phyloP scores from a whole-genome alignment of 2,113 vertebrate species.

The Talpa occidentalis region DNA sequence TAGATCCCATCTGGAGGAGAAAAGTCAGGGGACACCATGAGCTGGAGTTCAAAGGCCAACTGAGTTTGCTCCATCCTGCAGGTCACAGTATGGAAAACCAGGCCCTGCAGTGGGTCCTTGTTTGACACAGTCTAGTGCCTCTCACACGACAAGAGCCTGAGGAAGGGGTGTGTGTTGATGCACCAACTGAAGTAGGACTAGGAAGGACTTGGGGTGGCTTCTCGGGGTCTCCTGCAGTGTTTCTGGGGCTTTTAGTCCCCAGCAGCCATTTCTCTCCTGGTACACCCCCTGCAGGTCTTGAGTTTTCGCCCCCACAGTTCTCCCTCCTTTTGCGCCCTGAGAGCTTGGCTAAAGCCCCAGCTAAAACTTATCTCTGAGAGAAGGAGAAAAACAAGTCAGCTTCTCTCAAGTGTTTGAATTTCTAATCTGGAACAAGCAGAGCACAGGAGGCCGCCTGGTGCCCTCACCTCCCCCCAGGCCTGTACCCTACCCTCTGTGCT shows the following conservation, averaged over 20 bases:
- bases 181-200: fast-evolving
- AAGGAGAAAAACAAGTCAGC: not conserved
- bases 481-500: not conserved
- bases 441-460: not conserved
- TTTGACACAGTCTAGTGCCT: not conserved
- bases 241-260: not conserved
- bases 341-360: not conserved
- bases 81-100: not conserved
- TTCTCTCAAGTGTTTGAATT: slow-evolving; percentile 58
- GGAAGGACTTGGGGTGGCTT: not conserved
- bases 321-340: not conserved
- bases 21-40: slow-evolving; percentile 6
- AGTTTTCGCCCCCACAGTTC: not conserved
- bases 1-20: slow-evolving; percentile 81
- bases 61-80: not conserved
- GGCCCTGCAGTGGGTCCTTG: not conserved
- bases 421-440: slow-evolving; percentile 61
- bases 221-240: not conserved
- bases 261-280: not conserved
- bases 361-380: slow-evolving; percentile 32
- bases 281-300: not conserved
- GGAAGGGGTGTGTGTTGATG: not conserved
- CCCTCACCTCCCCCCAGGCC: not conserved
- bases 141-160: not conserved
- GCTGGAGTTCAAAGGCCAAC: not conserved